A percentile compares a stretch with the other conserved stretches of the same genome.
Evolutionary conservation across 2,113 vertebrate species (phyloP).

Genomic region (Melanostigma gelatinosum): DNA sequence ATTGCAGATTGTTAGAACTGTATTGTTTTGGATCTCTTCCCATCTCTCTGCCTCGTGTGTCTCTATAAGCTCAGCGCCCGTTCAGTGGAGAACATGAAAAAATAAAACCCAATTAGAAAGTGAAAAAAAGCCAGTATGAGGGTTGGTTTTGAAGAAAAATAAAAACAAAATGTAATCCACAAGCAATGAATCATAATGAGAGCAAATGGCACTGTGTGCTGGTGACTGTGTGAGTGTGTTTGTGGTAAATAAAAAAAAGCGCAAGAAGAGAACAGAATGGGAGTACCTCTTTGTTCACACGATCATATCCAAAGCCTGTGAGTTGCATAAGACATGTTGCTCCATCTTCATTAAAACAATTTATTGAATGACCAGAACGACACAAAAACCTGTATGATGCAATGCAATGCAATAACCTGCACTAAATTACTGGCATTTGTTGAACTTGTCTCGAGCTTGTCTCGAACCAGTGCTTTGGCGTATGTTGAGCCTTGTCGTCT

Average conservation of each 20-base stretch:
- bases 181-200: neutral
- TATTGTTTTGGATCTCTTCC: conserved; percentile 4
- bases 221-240: neutral
- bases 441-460: neutral
- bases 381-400: conserved; percentile 19
- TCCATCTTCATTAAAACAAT: conserved; percentile 27
- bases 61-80: neutral
- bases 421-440: neutral
- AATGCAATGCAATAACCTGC: conserved; percentile 14
- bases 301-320: neutral
- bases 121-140: neutral
- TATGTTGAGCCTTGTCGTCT: neutral
- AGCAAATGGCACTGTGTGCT: neutral
- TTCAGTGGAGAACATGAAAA: neutral
- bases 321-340: neutral
- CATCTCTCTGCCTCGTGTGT: neutral
- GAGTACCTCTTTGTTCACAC: neutral
- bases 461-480: neutral
- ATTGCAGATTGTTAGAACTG: neutral
- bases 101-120: conserved; percentile 10
- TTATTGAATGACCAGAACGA: conserved; percentile 10
- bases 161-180: conserved; percentile 9
- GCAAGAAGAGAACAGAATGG: neutral
- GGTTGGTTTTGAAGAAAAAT: conserved; percentile 1
- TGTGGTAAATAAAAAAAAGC: neutral